These are phyloP conservation scores for Simalia tracyae DNA, from an alignment of 2,797 vertebrate genomes.

Conservation along the genomic window DNA sequence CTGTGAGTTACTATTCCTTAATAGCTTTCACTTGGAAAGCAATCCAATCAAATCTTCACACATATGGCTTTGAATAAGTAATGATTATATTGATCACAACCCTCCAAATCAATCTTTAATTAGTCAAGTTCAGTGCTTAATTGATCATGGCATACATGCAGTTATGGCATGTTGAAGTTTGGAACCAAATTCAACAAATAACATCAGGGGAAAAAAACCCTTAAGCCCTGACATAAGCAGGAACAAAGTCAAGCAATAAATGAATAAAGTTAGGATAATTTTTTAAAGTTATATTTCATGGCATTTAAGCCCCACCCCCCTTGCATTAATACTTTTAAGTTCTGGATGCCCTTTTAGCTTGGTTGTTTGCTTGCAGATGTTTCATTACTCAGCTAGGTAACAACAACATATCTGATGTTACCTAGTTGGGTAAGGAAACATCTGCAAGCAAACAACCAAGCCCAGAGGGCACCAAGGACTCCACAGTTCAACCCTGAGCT, in stretches of 20 bases:
- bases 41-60: slow-evolving; percentile 12
- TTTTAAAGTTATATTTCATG: not conserved
- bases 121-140: slow-evolving; percentile 17
- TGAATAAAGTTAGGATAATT: not conserved
- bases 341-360: not conserved
- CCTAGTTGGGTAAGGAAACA: not conserved
- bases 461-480: not conserved
- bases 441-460: not conserved
- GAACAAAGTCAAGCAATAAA: not conserved
- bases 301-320: not conserved
- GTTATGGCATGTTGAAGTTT: slow-evolving; percentile 6
- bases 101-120: slow-evolving; percentile 25
- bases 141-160: not conserved
- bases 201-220: not conserved
- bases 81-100: slow-evolving; percentile 23
- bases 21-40: slow-evolving; percentile 3
- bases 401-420: not conserved
- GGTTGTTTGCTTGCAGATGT: not conserved
- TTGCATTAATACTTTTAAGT: not conserved
- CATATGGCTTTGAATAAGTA: slow-evolving; percentile 15
- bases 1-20: not conserved
- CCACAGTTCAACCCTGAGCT: not conserved
- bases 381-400: not conserved
- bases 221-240: not conserved
- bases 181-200: not conserved